These are phyloP conservation scores for Coreius guichenoti DNA, from an alignment of 2,797 vertebrate species.

Conservation along the genomic window DNA sequence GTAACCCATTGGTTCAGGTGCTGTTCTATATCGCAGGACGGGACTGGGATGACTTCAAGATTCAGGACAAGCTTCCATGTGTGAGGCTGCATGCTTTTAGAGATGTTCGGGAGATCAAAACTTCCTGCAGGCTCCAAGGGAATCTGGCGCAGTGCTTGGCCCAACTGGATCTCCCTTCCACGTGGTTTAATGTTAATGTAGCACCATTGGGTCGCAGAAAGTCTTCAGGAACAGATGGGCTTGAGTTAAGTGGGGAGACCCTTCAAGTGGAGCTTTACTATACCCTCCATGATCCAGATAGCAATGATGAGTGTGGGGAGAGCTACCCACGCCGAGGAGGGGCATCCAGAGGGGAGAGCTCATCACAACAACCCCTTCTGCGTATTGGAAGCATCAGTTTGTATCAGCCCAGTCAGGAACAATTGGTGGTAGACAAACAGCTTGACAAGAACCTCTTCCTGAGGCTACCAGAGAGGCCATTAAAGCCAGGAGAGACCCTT, in stretches of 20 bases:
- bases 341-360: conserved; percentile 80
- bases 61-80: conserved; percentile 89
- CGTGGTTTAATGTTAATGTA: conserved; percentile 91
- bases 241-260: conserved; percentile 82
- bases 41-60: conserved; percentile 95
- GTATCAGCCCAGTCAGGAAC: conserved; percentile 84
- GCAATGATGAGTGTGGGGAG: conserved; percentile 83
- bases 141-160: conserved; percentile 92
- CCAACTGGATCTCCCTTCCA: conserved; percentile 88
- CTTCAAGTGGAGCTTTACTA: conserved; percentile 95
- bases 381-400: conserved; percentile 96
- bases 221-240: conserved; percentile 73
- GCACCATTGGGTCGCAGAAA: conserved; percentile 85
- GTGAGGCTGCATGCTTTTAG: conserved; percentile 93
- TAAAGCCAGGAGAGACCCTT: conserved; percentile 91
- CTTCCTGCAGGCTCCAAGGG: conserved; percentile 90
- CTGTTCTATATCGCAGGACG: conserved; percentile 96
- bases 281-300: conserved; percentile 86
- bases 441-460: conserved; percentile 93
- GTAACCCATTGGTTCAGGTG: conserved; percentile 90
- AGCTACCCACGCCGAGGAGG: conserved; percentile 70
- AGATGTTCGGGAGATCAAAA: conserved; percentile 89
- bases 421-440: conserved; percentile 88
- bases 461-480: conserved; percentile 88
- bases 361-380: conserved; percentile 92